Percentiles rank a stretch among this genome's conserved stretches.
phyloP scores from a whole-genome alignment of 2,113 vertebrate genomes.

The Anguilla rostrata region DNA sequence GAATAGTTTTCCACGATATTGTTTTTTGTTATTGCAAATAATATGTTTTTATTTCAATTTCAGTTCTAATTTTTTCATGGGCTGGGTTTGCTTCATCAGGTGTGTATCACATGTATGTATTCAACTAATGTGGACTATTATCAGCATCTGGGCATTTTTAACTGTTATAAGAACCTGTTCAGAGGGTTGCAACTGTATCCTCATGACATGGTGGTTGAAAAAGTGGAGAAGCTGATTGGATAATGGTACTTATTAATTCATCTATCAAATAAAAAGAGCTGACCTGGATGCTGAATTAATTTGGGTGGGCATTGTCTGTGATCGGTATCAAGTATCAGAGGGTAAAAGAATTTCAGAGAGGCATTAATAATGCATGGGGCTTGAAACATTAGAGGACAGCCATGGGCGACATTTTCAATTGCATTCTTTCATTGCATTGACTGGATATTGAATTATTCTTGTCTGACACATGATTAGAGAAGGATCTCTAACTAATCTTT shows the following conservation, averaged over 20 bases:
- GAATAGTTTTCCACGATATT: too few relatives aligned
- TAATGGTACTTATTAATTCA: neutral
- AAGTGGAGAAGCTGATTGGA: neutral
- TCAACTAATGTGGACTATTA: too few relatives aligned
- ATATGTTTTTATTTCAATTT: too few relatives aligned
- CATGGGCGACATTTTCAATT: neutral
- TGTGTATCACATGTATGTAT: too few relatives aligned
- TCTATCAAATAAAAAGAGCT: neutral
- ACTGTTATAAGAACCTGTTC: too few relatives aligned
- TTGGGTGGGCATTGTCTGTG: neutral
- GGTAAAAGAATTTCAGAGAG: neutral
- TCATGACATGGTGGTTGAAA: neutral
- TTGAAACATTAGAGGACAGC: neutral
- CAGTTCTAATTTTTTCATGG: too few relatives aligned
- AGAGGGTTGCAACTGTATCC: neutral
- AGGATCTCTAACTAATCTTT: neutral
- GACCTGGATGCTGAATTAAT: neutral
- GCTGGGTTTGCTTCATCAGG: too few relatives aligned
- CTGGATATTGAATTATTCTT: neutral
- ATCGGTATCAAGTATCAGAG: neutral
- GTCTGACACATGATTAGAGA: neutral
- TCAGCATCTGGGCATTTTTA: too few relatives aligned
- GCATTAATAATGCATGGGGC: neutral
- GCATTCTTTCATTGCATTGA: neutral
- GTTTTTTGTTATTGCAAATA: too few relatives aligned